Conservation (phyloP, 2,113 vertebrate species). For the Chaetodon auriga region DNA sequence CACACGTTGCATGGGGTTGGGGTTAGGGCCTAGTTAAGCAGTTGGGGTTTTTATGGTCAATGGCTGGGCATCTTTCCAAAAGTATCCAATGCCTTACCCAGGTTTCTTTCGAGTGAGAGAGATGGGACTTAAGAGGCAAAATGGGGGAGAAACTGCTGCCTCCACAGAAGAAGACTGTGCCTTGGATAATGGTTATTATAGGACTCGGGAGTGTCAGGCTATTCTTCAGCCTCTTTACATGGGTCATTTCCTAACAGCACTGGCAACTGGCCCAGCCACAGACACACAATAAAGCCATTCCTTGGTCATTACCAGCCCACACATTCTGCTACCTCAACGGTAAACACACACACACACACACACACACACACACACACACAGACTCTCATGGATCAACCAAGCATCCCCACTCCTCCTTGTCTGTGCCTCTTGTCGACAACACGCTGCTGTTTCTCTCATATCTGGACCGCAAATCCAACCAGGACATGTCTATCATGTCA, state of each 20-base stretch:
- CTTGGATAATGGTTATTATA: slow-evolving; percentile 54
- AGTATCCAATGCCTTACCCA: slow-evolving; percentile 21
- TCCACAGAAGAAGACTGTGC: slow-evolving; percentile 32
- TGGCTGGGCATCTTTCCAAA: slow-evolving; percentile 67
- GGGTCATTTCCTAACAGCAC: slow-evolving; percentile 68
- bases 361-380: slow-evolving; percentile 4
- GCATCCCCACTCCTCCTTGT: slow-evolving; percentile 7
- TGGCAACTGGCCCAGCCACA: slow-evolving; percentile 65
- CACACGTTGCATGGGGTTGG: slow-evolving; percentile 55
- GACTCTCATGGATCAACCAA: slow-evolving; percentile 20
- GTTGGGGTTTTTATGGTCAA: slow-evolving; percentile 67
- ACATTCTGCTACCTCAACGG: slow-evolving; percentile 48
- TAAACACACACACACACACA: slow-evolving; percentile 36
- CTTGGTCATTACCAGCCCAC: slow-evolving; percentile 59
- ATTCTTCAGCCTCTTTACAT: slow-evolving; percentile 69
- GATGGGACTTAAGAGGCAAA: slow-evolving; percentile 19
- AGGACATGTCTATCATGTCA: slow-evolving; percentile 24
- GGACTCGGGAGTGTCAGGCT: slow-evolving; percentile 61
- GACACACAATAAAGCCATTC: slow-evolving; percentile 70
- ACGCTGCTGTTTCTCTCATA: slow-evolving; percentile 2
- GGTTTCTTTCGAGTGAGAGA: slow-evolving; percentile 6
- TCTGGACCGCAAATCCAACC: slow-evolving; percentile 1
- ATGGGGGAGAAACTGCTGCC: slow-evolving; percentile 29
- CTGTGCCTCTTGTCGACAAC: background rate
- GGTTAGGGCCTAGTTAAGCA: slow-evolving; percentile 67